Conservation (phyloP, 1,140 invertebrate species). For the Nixonia krombeini region DNA sequence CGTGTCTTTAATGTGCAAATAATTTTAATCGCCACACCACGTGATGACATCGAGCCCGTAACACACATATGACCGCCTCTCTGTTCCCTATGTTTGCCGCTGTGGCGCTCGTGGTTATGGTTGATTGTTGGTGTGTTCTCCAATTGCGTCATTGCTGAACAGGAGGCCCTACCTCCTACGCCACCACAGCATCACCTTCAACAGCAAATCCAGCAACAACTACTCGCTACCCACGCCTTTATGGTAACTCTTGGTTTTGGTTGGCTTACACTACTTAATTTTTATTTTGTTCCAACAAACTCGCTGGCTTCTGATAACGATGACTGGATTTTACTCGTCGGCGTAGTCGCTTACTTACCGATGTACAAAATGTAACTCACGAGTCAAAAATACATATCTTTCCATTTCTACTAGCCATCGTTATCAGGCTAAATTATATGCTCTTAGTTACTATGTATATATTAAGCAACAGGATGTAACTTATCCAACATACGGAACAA, state of each 20-base stretch:
- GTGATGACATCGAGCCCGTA: slow-evolving; percentile 67
- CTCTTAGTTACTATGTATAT: not conserved
- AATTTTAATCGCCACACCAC: slow-evolving; percentile 61
- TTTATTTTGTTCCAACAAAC: slow-evolving; percentile 9
- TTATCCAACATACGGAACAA: too few relatives aligned
- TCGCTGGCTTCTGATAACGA: not conserved
- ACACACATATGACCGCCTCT: slow-evolving; percentile 72
- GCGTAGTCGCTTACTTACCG: too few relatives aligned
- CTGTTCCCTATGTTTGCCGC: slow-evolving; percentile 72
- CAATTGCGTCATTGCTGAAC: slow-evolving; percentile 71
- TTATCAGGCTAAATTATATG: not conserved
- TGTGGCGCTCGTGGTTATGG: slow-evolving; percentile 72
- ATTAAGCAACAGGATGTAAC: not conserved
- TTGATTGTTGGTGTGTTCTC: slow-evolving; percentile 73
- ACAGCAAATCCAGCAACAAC: slow-evolving; percentile 73
- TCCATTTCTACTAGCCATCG: not conserved
- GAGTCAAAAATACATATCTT: not conserved
- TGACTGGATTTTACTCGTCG: not conserved
- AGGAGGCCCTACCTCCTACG: slow-evolving; percentile 71
- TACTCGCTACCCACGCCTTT: slow-evolving; percentile 73
- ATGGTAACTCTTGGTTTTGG: slow-evolving; percentile 74
- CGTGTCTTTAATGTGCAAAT: slow-evolving; percentile 52
- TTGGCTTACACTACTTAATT: slow-evolving; percentile 72
- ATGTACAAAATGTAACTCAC: not conserved
- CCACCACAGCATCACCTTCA: slow-evolving; percentile 72